These are phyloP conservation scores for Chrysolina haemoptera DNA, from an alignment of 2,888 invertebrate species.

Conservation along the genomic window DNA sequence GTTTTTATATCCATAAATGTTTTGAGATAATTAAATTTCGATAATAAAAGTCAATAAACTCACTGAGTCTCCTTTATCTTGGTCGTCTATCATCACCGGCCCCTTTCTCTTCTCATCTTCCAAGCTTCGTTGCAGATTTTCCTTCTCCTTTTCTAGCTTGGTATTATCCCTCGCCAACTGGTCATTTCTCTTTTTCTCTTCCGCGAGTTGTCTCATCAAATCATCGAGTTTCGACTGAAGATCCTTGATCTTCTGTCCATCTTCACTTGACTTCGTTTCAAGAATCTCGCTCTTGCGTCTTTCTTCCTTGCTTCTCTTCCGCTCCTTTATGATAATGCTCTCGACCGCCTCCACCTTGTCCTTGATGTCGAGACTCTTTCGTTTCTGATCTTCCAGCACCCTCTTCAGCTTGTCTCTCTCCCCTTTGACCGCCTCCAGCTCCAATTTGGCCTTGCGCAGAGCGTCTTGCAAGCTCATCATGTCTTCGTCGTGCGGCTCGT, in stretches of 20 bases:
- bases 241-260: slow-evolving; percentile 30
- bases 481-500: slow-evolving; percentile 72
- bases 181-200: slow-evolving; percentile 38
- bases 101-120: slow-evolving; percentile 36
- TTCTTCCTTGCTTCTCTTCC: slow-evolving; percentile 55
- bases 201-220: slow-evolving; percentile 20
- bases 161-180: slow-evolving; percentile 35
- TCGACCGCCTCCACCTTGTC: slow-evolving; percentile 56
- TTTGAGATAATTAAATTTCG: no score
- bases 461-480: slow-evolving; percentile 57
- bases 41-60: no score
- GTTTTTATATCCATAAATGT: no score
- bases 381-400: slow-evolving; percentile 52
- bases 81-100: neutral
- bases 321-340: slow-evolving; percentile 54
- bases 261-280: slow-evolving; percentile 37
- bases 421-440: slow-evolving; percentile 36
- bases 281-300: slow-evolving; percentile 48
- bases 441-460: slow-evolving; percentile 40
- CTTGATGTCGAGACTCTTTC: slow-evolving; percentile 54
- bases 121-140: slow-evolving; percentile 34
- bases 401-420: slow-evolving; percentile 50
- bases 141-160: slow-evolving; percentile 31
- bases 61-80: neutral
- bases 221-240: slow-evolving; percentile 12